Evolutionary conservation across 2,113 vertebrate species (phyloP).

Genomic region (Daboia siamensis): DNA sequence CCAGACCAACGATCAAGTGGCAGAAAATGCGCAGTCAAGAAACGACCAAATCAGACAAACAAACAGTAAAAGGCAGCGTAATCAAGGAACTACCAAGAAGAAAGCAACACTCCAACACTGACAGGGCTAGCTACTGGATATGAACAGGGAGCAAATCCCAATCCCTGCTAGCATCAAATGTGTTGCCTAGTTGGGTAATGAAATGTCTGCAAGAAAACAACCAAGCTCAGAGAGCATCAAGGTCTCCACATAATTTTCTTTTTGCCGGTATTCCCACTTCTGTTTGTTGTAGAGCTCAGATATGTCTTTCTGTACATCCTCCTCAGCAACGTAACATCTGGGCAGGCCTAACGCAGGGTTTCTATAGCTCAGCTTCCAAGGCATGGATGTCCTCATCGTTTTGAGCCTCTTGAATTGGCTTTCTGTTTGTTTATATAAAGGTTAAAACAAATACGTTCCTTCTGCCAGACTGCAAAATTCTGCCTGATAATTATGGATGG

Average conservation of each 20-base stretch:
- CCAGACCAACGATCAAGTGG: neutral
- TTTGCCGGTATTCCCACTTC: neutral
- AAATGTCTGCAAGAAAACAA: neutral
- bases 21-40: neutral
- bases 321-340: neutral
- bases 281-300: neutral
- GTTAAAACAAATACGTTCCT: neutral
- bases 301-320: neutral
- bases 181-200: neutral
- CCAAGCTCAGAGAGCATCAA: neutral
- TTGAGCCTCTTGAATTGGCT: neutral
- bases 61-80: neutral
- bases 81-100: too few relatives aligned
- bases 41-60: neutral
- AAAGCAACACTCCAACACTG: too few relatives aligned
- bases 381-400: too few relatives aligned
- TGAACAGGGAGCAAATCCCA: neutral
- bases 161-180: neutral
- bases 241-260: neutral
- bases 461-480: neutral
- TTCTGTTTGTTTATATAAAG: neutral
- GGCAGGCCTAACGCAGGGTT: neutral
- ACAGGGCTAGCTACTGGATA: too few relatives aligned
- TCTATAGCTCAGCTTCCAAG: neutral
- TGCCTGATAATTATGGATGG: neutral